Conservation (phyloP, 2,797 vertebrate genomes). For the Aeoliscus strigatus region DNA sequence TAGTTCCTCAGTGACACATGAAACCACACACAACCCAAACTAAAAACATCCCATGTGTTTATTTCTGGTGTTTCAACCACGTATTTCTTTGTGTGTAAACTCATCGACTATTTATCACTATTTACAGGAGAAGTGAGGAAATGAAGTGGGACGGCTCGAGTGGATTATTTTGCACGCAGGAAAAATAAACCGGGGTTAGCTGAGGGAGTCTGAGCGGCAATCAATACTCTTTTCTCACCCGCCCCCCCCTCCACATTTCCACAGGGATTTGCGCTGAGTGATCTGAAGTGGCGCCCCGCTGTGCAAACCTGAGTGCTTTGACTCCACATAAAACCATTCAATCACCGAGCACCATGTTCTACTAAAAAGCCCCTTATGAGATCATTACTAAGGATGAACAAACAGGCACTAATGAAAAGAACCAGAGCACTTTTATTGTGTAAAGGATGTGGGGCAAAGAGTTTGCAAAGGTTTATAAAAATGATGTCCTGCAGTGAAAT, state of each 20-base stretch:
- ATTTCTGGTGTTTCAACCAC: conserved; percentile 51
- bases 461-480: neutral
- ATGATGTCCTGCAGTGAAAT: conserved; percentile 2
- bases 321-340: conserved; percentile 72
- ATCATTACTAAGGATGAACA: conserved; percentile 65
- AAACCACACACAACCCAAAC: conserved; percentile 18
- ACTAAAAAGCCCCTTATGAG: conserved; percentile 70
- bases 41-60: conserved; percentile 44
- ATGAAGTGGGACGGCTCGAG: conserved; percentile 56
- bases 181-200: conserved; percentile 33
- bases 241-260: conserved; percentile 42
- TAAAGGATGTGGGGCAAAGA: conserved; percentile 16
- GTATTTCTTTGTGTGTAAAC: conserved; percentile 41
- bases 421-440: conserved; percentile 26
- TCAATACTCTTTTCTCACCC: conserved; percentile 54
- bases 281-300: conserved; percentile 68
- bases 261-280: conserved; percentile 62
- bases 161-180: conserved; percentile 54
- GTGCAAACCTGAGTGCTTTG: conserved; percentile 70
- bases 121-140: conserved; percentile 49
- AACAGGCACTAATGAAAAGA: conserved; percentile 61
- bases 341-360: conserved; percentile 63
- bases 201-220: conserved; percentile 44
- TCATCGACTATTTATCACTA: conserved; percentile 49
- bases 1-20: conserved; percentile 9